Percentiles rank a stretch among this genome's conserved stretches.
Conservation (phyloP, 2,113 vertebrate genomes). For the Myotis lucifugus region DNA sequence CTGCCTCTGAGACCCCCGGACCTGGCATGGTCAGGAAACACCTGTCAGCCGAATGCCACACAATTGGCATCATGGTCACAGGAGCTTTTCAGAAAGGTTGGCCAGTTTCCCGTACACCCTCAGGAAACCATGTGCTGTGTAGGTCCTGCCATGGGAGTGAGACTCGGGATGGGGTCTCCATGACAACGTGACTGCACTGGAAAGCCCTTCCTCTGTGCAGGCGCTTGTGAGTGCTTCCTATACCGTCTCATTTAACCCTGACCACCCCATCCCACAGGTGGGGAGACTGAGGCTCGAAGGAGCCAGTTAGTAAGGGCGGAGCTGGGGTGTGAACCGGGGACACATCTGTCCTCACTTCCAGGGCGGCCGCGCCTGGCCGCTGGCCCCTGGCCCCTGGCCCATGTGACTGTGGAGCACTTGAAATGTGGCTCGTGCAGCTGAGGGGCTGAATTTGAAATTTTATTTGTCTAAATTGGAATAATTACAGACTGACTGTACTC, state of each 20-base stretch:
- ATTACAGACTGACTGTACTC: accelerated
- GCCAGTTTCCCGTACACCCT: accelerated
- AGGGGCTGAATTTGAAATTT: background rate
- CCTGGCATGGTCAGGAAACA: background rate
- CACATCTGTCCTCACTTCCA: accelerated
- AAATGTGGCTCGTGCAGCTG: accelerated
- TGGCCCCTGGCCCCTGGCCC: accelerated
- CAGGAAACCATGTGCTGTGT: accelerated
- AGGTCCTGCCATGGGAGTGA: accelerated
- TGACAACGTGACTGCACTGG: accelerated
- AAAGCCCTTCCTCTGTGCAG: accelerated
- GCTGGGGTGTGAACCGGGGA: too few species aligned
- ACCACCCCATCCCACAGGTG: background rate
- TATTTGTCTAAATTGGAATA: background rate
- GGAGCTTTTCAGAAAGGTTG: accelerated
- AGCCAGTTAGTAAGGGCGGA: accelerated
- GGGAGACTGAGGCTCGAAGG: accelerated
- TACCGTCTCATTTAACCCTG: accelerated
- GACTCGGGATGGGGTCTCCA: accelerated
- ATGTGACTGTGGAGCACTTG: accelerated
- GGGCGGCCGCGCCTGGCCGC: accelerated
- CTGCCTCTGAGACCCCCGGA: accelerated
- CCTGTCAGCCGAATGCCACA: accelerated
- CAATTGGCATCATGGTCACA: accelerated
- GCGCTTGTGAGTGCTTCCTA: accelerated